Evolutionary conservation across 2,113 vertebrate genomes (phyloP).

Genomic region (Limnothrissa miodon): DNA sequence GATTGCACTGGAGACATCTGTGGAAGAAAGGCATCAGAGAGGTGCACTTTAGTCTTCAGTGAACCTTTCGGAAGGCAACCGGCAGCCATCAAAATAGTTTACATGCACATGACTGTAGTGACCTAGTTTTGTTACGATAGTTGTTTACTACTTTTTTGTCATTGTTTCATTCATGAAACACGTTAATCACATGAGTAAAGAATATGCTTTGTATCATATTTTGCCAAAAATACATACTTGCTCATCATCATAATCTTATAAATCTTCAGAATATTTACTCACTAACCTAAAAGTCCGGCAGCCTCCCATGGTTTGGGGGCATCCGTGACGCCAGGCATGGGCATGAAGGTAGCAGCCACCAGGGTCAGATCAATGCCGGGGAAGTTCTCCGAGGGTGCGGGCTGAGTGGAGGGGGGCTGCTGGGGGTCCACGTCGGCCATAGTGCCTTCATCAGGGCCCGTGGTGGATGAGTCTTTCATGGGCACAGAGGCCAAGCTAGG

Average conservation of each 20-base stretch:
- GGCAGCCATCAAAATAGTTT: too few species aligned
- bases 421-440: neutral
- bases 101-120: too few species aligned
- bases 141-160: too few species aligned
- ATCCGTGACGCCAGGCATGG: constrained; percentile 67
- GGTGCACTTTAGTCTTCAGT: neutral
- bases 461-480: constrained; percentile 39
- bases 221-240: neutral
- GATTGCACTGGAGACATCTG: constrained; percentile 72
- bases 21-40: constrained; percentile 13
- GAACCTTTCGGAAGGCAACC: neutral
- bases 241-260: neutral
- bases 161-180: too few species aligned
- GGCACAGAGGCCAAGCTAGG: constrained; percentile 31
- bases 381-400: constrained; percentile 30
- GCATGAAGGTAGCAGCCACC: constrained; percentile 64
- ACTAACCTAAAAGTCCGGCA: constrained; percentile 64
- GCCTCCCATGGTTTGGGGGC: constrained; percentile 64
- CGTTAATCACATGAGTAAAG: too few species aligned
- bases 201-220: too few species aligned
- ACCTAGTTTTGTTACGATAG: too few species aligned
- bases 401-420: neutral
- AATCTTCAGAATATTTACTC: neutral
- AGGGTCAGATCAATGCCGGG: constrained; percentile 52
- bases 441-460: constrained; percentile 36